Evolutionary conservation across 2,113 vertebrate genomes (phyloP).

Genomic region (Garra rufa): DNA sequence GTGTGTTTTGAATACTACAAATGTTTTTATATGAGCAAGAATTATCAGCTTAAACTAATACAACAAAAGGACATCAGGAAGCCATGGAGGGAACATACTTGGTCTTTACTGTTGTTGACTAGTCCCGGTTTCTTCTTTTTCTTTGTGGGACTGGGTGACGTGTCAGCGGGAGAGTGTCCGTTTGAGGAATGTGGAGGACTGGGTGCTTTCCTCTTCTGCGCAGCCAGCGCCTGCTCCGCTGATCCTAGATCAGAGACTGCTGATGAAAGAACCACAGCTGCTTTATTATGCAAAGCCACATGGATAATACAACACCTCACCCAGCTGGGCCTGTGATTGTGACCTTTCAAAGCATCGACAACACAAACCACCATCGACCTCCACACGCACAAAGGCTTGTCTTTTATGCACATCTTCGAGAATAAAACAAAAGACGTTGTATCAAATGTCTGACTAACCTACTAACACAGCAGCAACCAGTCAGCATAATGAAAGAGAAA

Average conservation of each 20-base stretch:
- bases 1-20: neutral
- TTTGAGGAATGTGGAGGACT: conserved; percentile 97
- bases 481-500: neutral
- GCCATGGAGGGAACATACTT: conserved; percentile 76
- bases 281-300: conserved; percentile 22
- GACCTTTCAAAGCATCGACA: conserved; percentile 8
- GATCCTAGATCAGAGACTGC: conserved; percentile 86
- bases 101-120: conserved; percentile 90
- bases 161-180: conserved; percentile 94
- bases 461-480: neutral
- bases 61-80: neutral
- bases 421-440: neutral
- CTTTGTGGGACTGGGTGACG: conserved; percentile 92
- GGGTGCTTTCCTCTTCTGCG: conserved; percentile 91
- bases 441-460: neutral
- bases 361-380: neutral
- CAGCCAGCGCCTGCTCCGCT: conserved; percentile 81
- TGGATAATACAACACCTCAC: neutral
- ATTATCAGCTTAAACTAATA: neutral
- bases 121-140: conserved; percentile 99
- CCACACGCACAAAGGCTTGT: neutral
- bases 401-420: neutral
- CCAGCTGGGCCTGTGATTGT: neutral
- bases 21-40: neutral
- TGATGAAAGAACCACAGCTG: conserved; percentile 45